A percentile compares a stretch with the other conserved stretches of the same genome.
These are phyloP conservation scores for Phyllotis vaccarum DNA, from an alignment of 2,797 vertebrate genomes.

Conservation along the genomic window DNA sequence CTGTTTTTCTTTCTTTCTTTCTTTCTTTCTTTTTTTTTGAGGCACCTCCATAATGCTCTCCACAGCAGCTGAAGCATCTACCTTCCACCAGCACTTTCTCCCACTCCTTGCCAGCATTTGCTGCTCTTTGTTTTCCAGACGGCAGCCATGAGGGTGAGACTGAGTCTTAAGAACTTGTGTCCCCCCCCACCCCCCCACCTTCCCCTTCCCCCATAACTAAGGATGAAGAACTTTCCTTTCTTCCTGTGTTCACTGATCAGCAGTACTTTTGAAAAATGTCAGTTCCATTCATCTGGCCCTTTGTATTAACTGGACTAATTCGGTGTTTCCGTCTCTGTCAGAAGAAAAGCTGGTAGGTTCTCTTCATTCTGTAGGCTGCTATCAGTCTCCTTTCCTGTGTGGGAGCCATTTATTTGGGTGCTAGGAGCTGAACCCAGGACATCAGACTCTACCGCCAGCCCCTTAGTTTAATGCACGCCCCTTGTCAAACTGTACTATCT, in stretches of 20 bases:
- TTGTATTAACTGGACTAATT: neutral
- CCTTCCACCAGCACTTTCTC: neutral
- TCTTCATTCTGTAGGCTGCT: neutral
- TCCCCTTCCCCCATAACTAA: neutral
- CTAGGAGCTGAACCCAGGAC: neutral
- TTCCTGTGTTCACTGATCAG: neutral
- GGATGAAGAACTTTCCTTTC: neutral
- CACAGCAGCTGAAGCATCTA: neutral
- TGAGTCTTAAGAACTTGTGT: neutral
- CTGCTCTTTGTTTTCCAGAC: neutral
- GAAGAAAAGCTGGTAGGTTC: neutral
- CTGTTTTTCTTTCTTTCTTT: neutral
- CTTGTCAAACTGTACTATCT: neutral
- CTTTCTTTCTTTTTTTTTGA: neutral
- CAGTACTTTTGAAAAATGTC: neutral
- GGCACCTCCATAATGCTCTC: neutral
- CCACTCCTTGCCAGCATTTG: neutral
- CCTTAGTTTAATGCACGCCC: too few relatives aligned
- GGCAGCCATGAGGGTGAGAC: neutral
- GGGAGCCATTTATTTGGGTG: neutral
- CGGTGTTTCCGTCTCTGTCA: neutral
- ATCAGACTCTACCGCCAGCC: neutral
- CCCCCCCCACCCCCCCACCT: too few relatives aligned
- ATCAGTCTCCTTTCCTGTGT: neutral
- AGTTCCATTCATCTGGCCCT: neutral